Evolutionary conservation across 2,888 invertebrate species (phyloP), one percentile per base, ranked within the genome.

Genomic region (Mesopsocus fuscifrons): DNA sequence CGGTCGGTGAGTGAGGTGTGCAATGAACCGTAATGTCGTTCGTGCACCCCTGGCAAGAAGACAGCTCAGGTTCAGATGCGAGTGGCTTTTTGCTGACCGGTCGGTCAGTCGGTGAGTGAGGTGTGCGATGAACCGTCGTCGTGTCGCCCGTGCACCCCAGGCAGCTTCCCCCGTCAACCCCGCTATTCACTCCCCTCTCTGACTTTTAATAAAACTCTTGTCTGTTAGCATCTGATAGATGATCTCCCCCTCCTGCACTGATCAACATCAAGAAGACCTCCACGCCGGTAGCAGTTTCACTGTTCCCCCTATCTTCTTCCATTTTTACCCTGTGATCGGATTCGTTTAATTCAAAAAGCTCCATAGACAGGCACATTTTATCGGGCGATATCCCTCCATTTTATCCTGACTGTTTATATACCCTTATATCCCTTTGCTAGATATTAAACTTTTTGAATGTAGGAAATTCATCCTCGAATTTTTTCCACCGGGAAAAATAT

Each of bases 131-230:
- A n/a, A n/a, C n/a, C n/a, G n/a, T n/a, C n/a, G n/a, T n/a, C n/a
- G n/a, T n/a, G n/a, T n/a, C 41, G 32, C 42, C 30, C 22, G 22
- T 21, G 35, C 43, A 23, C 42, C 17, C 23, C 42, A 32, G 30
- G 34, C 38, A 42, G 35, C 62, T 62, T 63, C 22, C 42, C 44
- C 45, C 47, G 22, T 34, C 41, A 32, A 43, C 41, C 49, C 49
- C 44, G 52, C 53, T 53, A 61, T 62, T 63, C 62, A 61, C 62
- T 60, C 60, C 55, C 59, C 55, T 54, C 58, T 57, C 62, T 56
- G 61, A 62, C 61, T 64, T 65, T 65, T 65, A 64, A 64, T 65
- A 65, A 65, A 65, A 65, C 63, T 64, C 64, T 64, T 65, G 65
- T 64, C 64, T 64, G 64, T 64, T 64, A 61, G 49, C 60, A 59